Conservation (phyloP, 2,888 invertebrate species). For the Drosophila dives region DNA sequence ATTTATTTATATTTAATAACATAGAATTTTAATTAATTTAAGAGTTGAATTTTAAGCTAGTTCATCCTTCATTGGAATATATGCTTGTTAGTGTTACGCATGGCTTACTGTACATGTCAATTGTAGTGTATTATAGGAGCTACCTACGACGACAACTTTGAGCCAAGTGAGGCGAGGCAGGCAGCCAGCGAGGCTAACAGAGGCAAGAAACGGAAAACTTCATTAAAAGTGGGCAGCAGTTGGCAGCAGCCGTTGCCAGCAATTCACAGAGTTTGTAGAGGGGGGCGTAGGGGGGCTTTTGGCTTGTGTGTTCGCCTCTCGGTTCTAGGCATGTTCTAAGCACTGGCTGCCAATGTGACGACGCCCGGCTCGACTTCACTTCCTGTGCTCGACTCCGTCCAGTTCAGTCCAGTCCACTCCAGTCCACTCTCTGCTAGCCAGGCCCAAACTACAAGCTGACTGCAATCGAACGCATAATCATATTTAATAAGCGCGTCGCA, state of each 20-base stretch:
- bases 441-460: conserved; percentile 44
- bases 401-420: conserved; percentile 20
- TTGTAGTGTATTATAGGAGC: conserved; percentile 36
- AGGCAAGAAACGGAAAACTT: conserved; percentile 73
- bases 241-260: conserved; percentile 53
- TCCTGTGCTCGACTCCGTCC: conserved; percentile 65
- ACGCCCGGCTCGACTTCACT: conserved; percentile 71
- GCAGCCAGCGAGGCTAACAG: conserved; percentile 47
- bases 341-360: conserved; percentile 70
- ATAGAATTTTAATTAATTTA: no score
- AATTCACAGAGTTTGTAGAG: background rate
- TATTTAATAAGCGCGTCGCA: conserved; percentile 75
- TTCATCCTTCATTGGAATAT: background rate
- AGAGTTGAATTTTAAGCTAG: no score
- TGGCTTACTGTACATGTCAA: background rate
- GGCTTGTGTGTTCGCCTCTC: conserved; percentile 24
- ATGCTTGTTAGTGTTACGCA: background rate
- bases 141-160: conserved; percentile 13
- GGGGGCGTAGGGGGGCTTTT: background rate
- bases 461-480: conserved; percentile 77
- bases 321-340: conserved; percentile 42
- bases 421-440: background rate
- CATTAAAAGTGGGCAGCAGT: conserved; percentile 77
- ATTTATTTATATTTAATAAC: background rate
- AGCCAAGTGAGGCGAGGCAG: conserved; percentile 10